Base-by-base conservation (phyloP, 2,113 vertebrate species). In the Aythya baeri region DNA sequence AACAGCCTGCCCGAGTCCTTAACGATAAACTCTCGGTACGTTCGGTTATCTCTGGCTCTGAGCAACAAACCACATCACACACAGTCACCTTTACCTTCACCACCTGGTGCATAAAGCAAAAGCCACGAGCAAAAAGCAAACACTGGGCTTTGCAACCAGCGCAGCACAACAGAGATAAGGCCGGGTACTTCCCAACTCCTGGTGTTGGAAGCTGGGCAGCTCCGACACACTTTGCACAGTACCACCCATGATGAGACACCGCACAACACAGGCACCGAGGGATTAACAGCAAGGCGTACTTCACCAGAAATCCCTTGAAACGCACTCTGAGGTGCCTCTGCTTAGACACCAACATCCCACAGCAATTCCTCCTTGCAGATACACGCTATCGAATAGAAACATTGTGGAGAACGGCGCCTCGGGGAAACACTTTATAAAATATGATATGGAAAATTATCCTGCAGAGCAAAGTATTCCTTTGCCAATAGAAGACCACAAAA, bases 401-500 rank as follows among this genome's bases (percentile, higher is more conserved):
- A 61, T 43, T 6, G 58, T 1, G 57, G n/a, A 94, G 63, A 88
- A 71, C 29, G 46, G 86, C n/a, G 88, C 91, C 94, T 75, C 41
- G 22, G 57, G 92, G 91, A 68, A 82, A 57, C 81, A 57, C 75
- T 93, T 95, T 82, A 59, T 72, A 75, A 5, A 34, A 43, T 78
- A 1, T 86, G 76, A 94, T 91, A 94, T 73, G 79, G 94, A 71
- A 91, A 84, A 95, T 84, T 61, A 71, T 26, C 65, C 61, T 36
- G 62, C 26, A 14, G 41, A 93, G 78, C 73, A 67, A 93, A 86
- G 80, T 61, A 61, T 7, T 58, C 27, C 65, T 92, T 63, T 52
- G 92, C 75, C 90, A 96, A 58, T 17, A 75, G 67, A 5, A 89
- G 75, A 96, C 89, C 94, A 93, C 91, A 95, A 89, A 85, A 91